Evolutionary conservation across 2,888 invertebrate genomes (phyloP).

Genomic region (Habrosyne pyritoides): DNA sequence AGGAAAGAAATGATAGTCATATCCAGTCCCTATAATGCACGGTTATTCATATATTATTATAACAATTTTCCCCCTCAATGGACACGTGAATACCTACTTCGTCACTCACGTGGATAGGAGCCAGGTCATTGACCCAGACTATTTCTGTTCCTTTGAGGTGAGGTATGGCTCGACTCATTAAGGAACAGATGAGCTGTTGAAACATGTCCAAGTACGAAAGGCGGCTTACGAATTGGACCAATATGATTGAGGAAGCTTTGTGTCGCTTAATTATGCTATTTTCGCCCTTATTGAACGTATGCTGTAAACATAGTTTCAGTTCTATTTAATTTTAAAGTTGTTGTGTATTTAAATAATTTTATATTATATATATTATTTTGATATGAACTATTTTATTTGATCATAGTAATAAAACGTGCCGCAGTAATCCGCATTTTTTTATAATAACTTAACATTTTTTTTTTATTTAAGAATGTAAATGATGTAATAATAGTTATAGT

Average conservation of each 20-base stretch:
- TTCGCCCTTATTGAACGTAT: not conserved
- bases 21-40: not conserved
- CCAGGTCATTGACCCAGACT: slow-evolving; percentile 52
- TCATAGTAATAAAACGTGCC: too few relatives aligned
- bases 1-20: not conserved
- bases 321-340: not conserved
- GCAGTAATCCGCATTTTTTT: too few relatives aligned
- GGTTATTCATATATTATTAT: not conserved
- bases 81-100: slow-evolving; percentile 11
- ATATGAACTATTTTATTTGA: too few relatives aligned
- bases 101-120: slow-evolving; percentile 21
- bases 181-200: slow-evolving; percentile 28
- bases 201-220: slow-evolving; percentile 27
- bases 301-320: not conserved
- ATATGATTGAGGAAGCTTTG: slow-evolving; percentile 4
- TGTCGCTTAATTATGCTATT: not conserved
- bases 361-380: too few relatives aligned
- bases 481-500: too few relatives aligned
- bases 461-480: too few relatives aligned
- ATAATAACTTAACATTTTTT: too few relatives aligned
- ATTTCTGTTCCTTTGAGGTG: slow-evolving; percentile 58
- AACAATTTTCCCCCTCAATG: slow-evolving; percentile 25
- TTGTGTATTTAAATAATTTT: too few relatives aligned
- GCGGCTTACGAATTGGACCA: slow-evolving; percentile 6
- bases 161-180: slow-evolving; percentile 36